These are phyloP conservation scores for Tinamus major DNA, from an alignment of 2,797 vertebrate species.

Conservation along the genomic window DNA sequence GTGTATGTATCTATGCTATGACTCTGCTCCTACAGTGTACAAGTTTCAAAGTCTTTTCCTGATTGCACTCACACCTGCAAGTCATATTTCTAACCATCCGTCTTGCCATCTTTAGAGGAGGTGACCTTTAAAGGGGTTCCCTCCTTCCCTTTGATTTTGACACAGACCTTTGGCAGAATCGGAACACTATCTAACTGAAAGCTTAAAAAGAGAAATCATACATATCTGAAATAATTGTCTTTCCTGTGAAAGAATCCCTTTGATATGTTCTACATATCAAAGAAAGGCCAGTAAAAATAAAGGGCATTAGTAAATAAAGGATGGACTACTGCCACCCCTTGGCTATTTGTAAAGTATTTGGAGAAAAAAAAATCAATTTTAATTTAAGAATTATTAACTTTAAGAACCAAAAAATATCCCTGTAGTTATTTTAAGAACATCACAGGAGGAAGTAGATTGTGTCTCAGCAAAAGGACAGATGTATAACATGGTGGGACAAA, in stretches of 20 bases:
- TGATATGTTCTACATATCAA: not conserved
- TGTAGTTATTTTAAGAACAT: not conserved
- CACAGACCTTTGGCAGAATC: not conserved
- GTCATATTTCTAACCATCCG: not conserved
- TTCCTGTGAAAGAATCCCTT: not conserved
- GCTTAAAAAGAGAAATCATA: not conserved
- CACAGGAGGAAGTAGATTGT: not conserved
- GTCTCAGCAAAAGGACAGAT: not conserved
- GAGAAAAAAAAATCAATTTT: not conserved
- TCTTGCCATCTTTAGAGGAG: not conserved
- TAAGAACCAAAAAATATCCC: fast-evolving
- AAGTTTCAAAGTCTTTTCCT: not conserved
- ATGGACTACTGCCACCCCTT: slow-evolving; percentile 59
- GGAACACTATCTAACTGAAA: not conserved
- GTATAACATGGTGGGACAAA: not conserved
- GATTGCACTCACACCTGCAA: not conserved
- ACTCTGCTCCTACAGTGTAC: not conserved
- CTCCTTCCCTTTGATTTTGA: not conserved
- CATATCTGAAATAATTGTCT: not conserved
- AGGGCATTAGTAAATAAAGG: not conserved
- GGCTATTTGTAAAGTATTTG: not conserved
- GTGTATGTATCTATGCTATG: not conserved
- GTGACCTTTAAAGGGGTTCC: not conserved
- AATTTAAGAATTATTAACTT: not conserved
- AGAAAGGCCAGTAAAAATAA: not conserved